Conservation (phyloP, 2,113 vertebrate species). For the Brevimyrus niger region DNA sequence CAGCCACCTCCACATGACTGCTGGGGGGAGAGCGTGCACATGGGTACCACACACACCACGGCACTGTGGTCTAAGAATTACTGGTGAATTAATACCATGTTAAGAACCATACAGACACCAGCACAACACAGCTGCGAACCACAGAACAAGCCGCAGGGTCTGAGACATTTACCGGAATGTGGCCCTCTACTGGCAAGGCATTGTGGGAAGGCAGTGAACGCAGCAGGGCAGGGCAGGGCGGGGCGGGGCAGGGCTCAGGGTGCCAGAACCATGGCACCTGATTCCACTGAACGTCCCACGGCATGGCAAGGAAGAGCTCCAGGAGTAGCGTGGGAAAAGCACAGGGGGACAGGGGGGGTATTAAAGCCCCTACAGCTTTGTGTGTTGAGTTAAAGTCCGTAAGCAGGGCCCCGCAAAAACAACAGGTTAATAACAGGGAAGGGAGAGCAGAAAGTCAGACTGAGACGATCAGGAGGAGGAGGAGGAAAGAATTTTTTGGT, state of each 20-base stretch:
- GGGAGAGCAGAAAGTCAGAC: neutral
- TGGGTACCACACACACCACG: neutral
- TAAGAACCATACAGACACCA: neutral
- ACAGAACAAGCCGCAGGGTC: neutral
- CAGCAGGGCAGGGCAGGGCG: neutral
- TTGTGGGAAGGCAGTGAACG: neutral
- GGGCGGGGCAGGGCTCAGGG: neutral
- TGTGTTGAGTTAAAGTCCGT: neutral
- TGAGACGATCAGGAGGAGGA: neutral
- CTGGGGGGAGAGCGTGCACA: neutral
- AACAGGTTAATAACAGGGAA: neutral
- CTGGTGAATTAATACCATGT: neutral
- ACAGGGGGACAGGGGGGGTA: neutral
- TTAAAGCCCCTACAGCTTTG: neutral
- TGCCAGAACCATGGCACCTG: neutral
- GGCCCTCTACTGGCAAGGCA: neutral
- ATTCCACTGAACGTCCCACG: neutral
- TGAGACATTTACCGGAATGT: neutral
- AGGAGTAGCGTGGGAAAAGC: neutral
- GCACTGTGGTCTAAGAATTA: neutral
- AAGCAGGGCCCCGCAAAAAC: neutral
- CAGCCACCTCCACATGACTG: neutral
- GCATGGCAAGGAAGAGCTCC: neutral
- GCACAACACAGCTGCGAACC: neutral
- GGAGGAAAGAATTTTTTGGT: constrained; percentile 8